Conservation (phyloP, 2,797 vertebrate genomes). For the Sebastes umbrosus region DNA sequence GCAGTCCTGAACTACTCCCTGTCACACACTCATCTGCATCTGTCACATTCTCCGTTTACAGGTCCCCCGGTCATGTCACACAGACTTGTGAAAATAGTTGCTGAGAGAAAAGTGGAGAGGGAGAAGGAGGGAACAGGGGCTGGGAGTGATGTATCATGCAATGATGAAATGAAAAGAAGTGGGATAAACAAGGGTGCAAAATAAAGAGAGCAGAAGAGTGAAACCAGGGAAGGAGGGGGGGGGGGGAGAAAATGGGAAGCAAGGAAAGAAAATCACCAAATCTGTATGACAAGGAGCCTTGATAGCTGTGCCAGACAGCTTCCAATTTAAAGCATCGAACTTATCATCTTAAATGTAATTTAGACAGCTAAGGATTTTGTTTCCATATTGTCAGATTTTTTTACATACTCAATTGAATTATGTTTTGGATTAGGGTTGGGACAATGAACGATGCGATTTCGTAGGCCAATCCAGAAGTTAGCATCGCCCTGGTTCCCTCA, state of each 20-base stretch:
- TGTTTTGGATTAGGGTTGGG: background rate
- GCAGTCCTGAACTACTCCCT: constrained; percentile 40
- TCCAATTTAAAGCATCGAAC: constrained; percentile 25
- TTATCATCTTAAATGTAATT: constrained; percentile 8
- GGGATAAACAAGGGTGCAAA: constrained; percentile 50
- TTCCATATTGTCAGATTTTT: background rate
- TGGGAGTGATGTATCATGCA: constrained; percentile 51
- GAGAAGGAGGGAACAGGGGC: constrained; percentile 28
- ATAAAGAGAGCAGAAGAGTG: constrained; percentile 41
- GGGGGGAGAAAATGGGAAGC: constrained; percentile 25
- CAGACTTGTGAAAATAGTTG: constrained; percentile 56
- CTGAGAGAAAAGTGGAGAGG: constrained; percentile 45
- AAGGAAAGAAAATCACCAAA: constrained; percentile 24
- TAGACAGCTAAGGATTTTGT: background rate
- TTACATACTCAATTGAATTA: background rate
- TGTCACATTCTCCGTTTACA: constrained; percentile 65
- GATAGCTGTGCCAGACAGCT: constrained; percentile 29
- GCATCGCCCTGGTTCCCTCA: no score
- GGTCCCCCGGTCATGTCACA: constrained; percentile 64
- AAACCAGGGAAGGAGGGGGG: constrained; percentile 13
- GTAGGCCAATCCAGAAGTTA: no score
- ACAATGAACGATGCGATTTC: rapidly evolving
- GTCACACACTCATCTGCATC: constrained; percentile 66
- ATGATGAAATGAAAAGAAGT: constrained; percentile 57
- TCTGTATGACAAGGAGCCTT: constrained; percentile 43